Evolutionary conservation across 2,797 vertebrate genomes (phyloP), one percentile per base, ranked within the genome.

Genomic region (Acipenser oxyrinchus): DNA sequence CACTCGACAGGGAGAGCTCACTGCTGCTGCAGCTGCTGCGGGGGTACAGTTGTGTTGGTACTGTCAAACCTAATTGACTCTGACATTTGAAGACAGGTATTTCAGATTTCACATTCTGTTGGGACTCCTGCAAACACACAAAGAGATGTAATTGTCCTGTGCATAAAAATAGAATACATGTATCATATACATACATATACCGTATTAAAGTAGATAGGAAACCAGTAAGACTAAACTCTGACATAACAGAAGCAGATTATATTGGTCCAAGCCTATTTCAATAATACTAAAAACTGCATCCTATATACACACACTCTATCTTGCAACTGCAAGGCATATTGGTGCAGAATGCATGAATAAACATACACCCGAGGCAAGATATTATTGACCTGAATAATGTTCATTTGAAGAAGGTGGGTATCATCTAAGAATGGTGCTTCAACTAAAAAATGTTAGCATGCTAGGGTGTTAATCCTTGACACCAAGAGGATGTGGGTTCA

Each of bases 1-100:
- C 88, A 69, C 92, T 93, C 23, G 94, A 94, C 55, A 93, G 82
- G 11, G 93, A 94, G 37, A 91, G 83, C 58, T 95, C 93, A 63
- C 94, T 94, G 79, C 90, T 80, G 1, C 92, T 84, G 68, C 91
- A 92, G 68, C 88, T 93, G 69, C 92, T 93, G 67, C 87, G 90
- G 66, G 91, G 90, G 74, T 90, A 94, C 48, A 86, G 73, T 0
- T 77, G 84, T 12, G 78, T 78, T 0, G 87, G 74, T 49, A 83
- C 68, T 37, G 88, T 84, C 77, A 85, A 57, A 68, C 88, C 91
- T 73, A 91, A 84, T 83, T 92, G 92, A 81, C 81, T 92, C 78
- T 86, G 86, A 80, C 88, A 91, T 80, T 86, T 93, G 66, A 83
- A 75, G 78, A 84, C 78, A 15, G 87, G 83, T 71, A 84, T 59